Conservation (phyloP, 2,888 invertebrate genomes). For the Pardosa pseudoannulata region DNA sequence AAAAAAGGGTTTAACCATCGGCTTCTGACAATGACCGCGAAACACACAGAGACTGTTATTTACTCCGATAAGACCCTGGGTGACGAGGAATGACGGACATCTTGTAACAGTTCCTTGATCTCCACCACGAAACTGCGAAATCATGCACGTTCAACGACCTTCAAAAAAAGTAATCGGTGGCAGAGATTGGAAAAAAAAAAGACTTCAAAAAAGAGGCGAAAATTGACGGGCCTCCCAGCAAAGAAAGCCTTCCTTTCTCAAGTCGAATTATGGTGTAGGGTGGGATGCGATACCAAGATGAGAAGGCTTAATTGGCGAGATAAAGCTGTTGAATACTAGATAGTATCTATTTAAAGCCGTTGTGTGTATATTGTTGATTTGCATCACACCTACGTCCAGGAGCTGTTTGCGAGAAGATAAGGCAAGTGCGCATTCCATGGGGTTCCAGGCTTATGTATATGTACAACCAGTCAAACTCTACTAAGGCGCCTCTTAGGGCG, state of each 20-base stretch:
- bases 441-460: too few relatives aligned
- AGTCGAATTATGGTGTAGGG: not conserved
- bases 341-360: not conserved
- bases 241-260: too few relatives aligned
- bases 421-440: too few relatives aligned
- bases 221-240: too few relatives aligned
- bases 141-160: slow-evolving; percentile 23
- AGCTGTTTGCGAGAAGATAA: too few relatives aligned
- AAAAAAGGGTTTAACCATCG: too few relatives aligned
- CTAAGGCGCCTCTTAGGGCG: too few relatives aligned
- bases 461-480: too few relatives aligned
- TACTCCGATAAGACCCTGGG: not conserved
- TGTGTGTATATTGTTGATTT: not conserved
- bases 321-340: not conserved
- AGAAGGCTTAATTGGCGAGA: not conserved
- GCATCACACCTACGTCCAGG: too few relatives aligned
- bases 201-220: not conserved
- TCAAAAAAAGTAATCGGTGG: not conserved
- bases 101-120: slow-evolving; percentile 6
- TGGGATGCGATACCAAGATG: not conserved
- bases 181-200: too few relatives aligned
- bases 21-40: not conserved
- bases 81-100: not conserved
- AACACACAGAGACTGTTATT: not conserved
- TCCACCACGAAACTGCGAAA: not conserved